Evolutionary conservation across 2,797 vertebrate species (phyloP), one percentile per base, ranked within the genome.

Genomic region (Rhinella marina): DNA sequence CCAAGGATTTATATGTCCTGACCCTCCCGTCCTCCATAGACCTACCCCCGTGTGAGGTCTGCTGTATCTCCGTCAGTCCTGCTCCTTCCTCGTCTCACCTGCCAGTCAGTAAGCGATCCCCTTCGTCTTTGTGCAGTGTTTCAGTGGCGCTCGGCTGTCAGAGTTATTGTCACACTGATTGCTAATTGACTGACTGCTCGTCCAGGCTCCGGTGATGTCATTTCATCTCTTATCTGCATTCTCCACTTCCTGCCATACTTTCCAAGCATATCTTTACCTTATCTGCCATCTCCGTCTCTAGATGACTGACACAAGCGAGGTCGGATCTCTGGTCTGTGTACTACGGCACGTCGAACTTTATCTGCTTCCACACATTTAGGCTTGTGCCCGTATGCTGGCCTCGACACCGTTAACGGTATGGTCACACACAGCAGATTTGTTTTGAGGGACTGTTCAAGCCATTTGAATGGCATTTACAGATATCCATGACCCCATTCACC

Each of bases 161-260:
- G 77, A 27, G 81, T 82, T 25, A 52, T 82, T 82, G 81, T 68
- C 81, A 66, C 25, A 29, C 48, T 82, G 81, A 82, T 70, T 82
- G 81, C 81, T 82, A 82, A 82, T 82, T 82, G 81, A 84, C 56
- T 84, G 29, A 84, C 70, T 62, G 54, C 82, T 84, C 82, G 19
- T 75, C 66, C 73, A 10, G 16, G 59, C 79, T 50, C 23, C 62
- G 21, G 82, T 84, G 82, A 75, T 84, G 82, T 73, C 68, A 84
- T 73, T 9, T 73, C 66, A 41, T 32, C 27, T 57, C 68, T 73
- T 84, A 84, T 84, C 68, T 59, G 21, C 56, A 27, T 41, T 9
- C 17, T 29, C 64, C 17, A 83, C 64, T 82, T 68, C 62, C 62
- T 56, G 3, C 50, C 52, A 41, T 84, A 23, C 66, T 73, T 54